A percentile compares a stretch with the other conserved stretches of the same genome.
Evolutionary conservation across 2,888 invertebrate species (phyloP).

Genomic region (Xylota segnis): DNA sequence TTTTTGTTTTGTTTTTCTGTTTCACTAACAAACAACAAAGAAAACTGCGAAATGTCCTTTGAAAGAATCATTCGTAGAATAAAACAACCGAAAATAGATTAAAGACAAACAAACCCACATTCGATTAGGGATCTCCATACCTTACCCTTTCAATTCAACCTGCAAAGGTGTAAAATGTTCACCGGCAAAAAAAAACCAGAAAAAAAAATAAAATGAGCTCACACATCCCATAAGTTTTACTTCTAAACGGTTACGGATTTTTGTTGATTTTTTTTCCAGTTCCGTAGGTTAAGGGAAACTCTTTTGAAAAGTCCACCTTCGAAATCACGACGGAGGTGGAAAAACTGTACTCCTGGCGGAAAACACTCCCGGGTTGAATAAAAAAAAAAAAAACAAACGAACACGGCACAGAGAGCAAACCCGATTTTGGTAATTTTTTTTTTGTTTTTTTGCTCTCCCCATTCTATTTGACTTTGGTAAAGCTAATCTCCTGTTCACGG

Average conservation of each 20-base stretch:
- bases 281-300: constrained; percentile 15
- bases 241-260: constrained; percentile 16
- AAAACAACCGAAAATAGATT: constrained; percentile 38
- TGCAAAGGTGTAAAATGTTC: constrained; percentile 36
- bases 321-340: constrained; percentile 17
- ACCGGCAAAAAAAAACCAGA: constrained; percentile 23
- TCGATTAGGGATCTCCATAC: constrained; percentile 3
- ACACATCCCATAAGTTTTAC: constrained; percentile 34
- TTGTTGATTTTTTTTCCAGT: constrained; percentile 8
- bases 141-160: constrained; percentile 33
- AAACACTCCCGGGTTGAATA: constrained; percentile 20
- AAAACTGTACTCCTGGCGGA: constrained; percentile 12
- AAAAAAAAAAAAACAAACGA: constrained; percentile 49
- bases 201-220: constrained; percentile 30
- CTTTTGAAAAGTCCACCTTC: constrained; percentile 37
- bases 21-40: constrained; percentile 29
- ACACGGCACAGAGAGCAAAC: constrained; percentile 38
- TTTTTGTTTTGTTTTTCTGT: not conserved
- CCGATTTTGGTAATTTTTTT: constrained; percentile 42
- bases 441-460: constrained; percentile 33
- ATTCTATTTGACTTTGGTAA: constrained; percentile 74
- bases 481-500: constrained; percentile 73
- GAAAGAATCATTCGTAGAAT: constrained; percentile 34
- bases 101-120: constrained; percentile 50
- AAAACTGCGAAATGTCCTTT: constrained; percentile 26